Evolutionary conservation across 2,888 invertebrate genomes (phyloP).

Genomic region (Pollenia amentaria): DNA sequence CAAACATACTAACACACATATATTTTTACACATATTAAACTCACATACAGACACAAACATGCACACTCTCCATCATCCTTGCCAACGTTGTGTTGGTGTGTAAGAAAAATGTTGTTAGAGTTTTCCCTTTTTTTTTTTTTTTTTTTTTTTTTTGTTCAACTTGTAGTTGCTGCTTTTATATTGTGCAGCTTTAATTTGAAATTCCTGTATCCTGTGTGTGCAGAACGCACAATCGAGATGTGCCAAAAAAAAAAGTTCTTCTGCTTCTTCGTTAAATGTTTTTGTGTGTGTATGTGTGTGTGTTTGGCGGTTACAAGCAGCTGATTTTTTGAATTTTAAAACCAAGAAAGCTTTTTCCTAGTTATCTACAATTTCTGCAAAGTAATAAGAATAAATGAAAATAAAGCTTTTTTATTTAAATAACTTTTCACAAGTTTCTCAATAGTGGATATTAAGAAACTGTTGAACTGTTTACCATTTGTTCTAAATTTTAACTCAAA

Average conservation of each 20-base stretch:
- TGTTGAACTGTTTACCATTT: conserved; percentile 42
- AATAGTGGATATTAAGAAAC: conserved; percentile 24
- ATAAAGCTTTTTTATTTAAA: conserved; percentile 30
- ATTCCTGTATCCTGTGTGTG: conserved; percentile 73
- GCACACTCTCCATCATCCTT: background rate
- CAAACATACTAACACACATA: background rate
- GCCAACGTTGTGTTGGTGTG: conserved; percentile 51
- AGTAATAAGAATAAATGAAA: conserved; percentile 51
- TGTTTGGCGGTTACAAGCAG: conserved; percentile 51
- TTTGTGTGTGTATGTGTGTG: background rate
- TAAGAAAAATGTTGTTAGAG: conserved; percentile 63
- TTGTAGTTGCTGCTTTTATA: conserved; percentile 47
- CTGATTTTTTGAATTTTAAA: conserved; percentile 59
- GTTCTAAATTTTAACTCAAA: background rate
- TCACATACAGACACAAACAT: background rate
- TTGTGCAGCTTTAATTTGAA: conserved; percentile 70
- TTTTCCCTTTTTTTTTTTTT: conserved; percentile 61
- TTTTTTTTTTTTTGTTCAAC: conserved; percentile 32
- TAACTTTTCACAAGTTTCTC: conserved; percentile 9
- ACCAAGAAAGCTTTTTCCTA: conserved; percentile 47
- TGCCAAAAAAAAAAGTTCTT: conserved; percentile 41
- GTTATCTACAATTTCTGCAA: conserved; percentile 63
- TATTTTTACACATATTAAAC: conserved; percentile 12
- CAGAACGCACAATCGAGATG: conserved; percentile 72
- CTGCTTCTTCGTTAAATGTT: conserved; percentile 19